A percentile compares a stretch with the other conserved stretches of the same genome.
Conservation (phyloP, 2,113 vertebrate genomes). For the Anoplopoma fimbria region DNA sequence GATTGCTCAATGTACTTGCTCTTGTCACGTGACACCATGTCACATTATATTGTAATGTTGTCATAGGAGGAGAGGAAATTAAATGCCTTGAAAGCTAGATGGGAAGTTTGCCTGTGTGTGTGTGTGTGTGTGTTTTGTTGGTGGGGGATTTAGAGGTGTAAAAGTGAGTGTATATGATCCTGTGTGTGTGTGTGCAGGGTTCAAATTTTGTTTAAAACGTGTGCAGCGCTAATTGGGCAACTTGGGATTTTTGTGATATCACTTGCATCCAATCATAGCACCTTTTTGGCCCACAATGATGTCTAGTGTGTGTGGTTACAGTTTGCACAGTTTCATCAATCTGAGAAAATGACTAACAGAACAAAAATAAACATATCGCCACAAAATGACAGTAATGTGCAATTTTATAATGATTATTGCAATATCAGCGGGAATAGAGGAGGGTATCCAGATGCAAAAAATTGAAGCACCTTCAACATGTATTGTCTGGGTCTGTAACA, state of each 20-base stretch:
- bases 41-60: conserved; percentile 81
- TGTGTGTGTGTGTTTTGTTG: conserved; percentile 6
- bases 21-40: conserved; percentile 78
- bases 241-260: conserved; percentile 25
- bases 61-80: conserved; percentile 78
- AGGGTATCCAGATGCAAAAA: not conserved
- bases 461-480: not conserved
- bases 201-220: conserved; percentile 1
- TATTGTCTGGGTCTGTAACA: not conserved
- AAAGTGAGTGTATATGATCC: conserved; percentile 21
- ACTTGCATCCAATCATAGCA: conserved; percentile 6
- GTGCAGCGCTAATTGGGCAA: conserved; percentile 31
- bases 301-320: not conserved
- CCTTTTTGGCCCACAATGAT: conserved; percentile 5
- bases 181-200: conserved; percentile 4
- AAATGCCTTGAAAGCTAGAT: conserved; percentile 74
- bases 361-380: not conserved
- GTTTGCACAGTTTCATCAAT: not conserved
- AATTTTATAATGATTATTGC: not conserved
- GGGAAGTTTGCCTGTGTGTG: conserved; percentile 15
- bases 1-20: conserved; percentile 71
- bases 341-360: conserved; percentile 4
- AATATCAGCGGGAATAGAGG: not conserved
- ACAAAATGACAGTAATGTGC: not conserved
- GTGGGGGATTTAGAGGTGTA: conserved; percentile 22